Conservation (phyloP, 2,113 vertebrate genomes). For the Butastur rufipennis region DNA sequence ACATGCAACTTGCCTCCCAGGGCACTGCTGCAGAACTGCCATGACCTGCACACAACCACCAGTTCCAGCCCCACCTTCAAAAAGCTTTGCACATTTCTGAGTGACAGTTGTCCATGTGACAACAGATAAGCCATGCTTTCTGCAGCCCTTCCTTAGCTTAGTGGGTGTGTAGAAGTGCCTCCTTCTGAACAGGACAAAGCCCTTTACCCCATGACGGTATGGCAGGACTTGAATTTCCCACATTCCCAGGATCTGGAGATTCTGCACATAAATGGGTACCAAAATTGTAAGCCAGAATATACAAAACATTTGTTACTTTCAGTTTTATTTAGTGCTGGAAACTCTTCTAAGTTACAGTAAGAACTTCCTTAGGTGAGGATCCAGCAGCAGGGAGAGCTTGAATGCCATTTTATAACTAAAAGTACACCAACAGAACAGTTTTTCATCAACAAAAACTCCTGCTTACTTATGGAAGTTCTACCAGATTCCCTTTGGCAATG, state of each 20-base stretch:
- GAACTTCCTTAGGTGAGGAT: not conserved
- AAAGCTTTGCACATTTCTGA: not conserved
- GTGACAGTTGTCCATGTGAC: not conserved
- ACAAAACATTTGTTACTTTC: not conserved
- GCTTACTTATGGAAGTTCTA: not conserved
- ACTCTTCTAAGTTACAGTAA: not conserved
- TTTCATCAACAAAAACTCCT: not conserved
- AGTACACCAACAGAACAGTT: not conserved
- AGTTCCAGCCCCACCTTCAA: not conserved
- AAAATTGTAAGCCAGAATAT: not conserved
- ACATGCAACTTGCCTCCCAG: accelerated
- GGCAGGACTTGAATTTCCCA: not conserved
- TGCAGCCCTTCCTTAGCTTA: not conserved
- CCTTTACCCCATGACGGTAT: not conserved
- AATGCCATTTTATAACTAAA: not conserved
- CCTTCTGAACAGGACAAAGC: not conserved
- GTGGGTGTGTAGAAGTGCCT: not conserved
- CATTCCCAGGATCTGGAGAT: not conserved
- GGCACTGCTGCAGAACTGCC: not conserved
- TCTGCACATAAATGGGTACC: not conserved
- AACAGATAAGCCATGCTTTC: not conserved
- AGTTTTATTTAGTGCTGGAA: not conserved
- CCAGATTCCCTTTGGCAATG: not conserved
- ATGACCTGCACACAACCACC: not conserved
- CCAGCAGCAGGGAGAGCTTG: not conserved